These are phyloP conservation scores for Microcaecilia unicolor DNA, from an alignment of 2,797 vertebrate genomes.

Conservation along the genomic window DNA sequence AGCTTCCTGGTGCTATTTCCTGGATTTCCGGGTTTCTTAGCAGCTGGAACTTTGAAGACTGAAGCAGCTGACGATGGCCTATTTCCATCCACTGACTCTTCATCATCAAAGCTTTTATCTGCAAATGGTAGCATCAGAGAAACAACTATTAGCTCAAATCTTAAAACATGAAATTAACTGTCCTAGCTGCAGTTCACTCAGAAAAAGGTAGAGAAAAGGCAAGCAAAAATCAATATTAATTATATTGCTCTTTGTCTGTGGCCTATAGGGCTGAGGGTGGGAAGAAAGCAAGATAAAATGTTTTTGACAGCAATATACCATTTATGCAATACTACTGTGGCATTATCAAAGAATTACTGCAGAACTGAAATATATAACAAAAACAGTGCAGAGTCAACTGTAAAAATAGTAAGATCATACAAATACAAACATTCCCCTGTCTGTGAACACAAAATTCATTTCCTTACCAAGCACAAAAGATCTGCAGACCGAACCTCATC, in stretches of 20 bases:
- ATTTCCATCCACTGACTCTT: constrained; percentile 92
- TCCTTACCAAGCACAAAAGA: too few relatives aligned
- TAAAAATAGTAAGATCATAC: constrained; percentile 15
- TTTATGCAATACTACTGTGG: constrained; percentile 11
- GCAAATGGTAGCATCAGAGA: constrained; percentile 19
- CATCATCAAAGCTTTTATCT: constrained; percentile 97
- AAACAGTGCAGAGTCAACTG: background rate
- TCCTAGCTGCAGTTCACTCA: constrained; percentile 4
- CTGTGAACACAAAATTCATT: background rate
- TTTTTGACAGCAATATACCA: constrained; percentile 3
- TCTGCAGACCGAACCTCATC: too few relatives aligned
- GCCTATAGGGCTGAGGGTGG: constrained; percentile 8
- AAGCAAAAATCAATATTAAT: constrained; percentile 2
- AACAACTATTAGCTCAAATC: constrained; percentile 13
- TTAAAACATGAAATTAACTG: background rate
- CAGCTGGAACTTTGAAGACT: constrained; percentile 87
- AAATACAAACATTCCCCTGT: background rate
- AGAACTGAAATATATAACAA: too few relatives aligned
- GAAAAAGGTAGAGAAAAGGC: constrained; percentile 9
- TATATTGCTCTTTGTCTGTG: constrained; percentile 5
- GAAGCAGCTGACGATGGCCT: constrained; percentile 79
- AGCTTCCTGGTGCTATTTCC: constrained; percentile 74
- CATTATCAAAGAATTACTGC: constrained; percentile 12
- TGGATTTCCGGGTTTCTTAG: constrained; percentile 81
- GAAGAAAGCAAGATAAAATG: constrained; percentile 12